These are phyloP conservation scores for Atta colombica DNA, from an alignment of 1,140 invertebrate genomes.

Conservation along the genomic window DNA sequence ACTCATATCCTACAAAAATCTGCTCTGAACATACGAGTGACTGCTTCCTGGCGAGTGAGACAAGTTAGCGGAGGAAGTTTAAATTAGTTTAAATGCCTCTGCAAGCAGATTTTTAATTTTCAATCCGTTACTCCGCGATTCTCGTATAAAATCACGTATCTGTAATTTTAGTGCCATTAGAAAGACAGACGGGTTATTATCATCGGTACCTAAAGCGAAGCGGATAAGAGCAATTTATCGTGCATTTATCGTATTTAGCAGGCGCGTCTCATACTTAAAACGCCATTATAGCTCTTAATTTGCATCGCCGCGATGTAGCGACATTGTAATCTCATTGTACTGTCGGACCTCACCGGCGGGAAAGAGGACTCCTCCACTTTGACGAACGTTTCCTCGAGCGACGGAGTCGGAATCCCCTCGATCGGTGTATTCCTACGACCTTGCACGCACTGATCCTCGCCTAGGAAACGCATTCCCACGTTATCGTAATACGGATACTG, in stretches of 20 bases:
- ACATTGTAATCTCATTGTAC: conserved; percentile 57
- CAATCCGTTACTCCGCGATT: neutral
- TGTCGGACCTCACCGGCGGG: conserved; percentile 27
- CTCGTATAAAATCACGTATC: conserved; percentile 22
- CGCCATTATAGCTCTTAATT: conserved; percentile 52
- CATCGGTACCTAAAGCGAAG: conserved; percentile 7
- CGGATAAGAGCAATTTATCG: conserved; percentile 50
- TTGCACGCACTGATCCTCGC: conserved; percentile 11
- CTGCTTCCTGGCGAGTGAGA: conserved; percentile 8
- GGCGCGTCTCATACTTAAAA: conserved; percentile 52
- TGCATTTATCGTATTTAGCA: conserved; percentile 41
- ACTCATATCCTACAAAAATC: conserved; percentile 4
- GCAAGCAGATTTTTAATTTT: conserved; percentile 18
- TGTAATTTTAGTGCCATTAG: conserved; percentile 7
- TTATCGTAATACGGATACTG: conserved; percentile 44
- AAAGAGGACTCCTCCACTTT: conserved; percentile 22
- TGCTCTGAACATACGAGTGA: conserved; percentile 18
- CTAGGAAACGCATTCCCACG: conserved; percentile 67
- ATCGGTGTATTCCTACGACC: conserved; percentile 21
- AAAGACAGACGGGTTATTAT: conserved; percentile 36
- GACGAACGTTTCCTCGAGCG: conserved; percentile 57
- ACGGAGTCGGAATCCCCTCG: conserved; percentile 9
- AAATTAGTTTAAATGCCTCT: conserved; percentile 17
- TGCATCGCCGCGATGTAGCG: conserved; percentile 38
- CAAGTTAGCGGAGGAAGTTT: conserved; percentile 1